Evolutionary conservation across 2,113 vertebrate species (phyloP).

Genomic region (human): DNA sequence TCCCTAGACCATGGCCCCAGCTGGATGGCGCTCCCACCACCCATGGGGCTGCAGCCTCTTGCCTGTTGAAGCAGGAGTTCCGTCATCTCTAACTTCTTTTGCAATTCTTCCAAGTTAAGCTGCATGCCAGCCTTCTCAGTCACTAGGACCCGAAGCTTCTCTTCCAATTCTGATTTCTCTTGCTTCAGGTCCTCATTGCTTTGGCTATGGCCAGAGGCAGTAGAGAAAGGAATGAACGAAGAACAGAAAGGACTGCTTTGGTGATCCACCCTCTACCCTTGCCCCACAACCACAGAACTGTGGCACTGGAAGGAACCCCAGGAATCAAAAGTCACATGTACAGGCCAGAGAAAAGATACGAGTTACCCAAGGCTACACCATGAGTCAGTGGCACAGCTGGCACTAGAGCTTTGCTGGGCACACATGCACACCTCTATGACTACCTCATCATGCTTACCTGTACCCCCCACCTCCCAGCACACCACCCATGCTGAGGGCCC

Average conservation of each 20-base stretch:
- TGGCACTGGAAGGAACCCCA: not conserved
- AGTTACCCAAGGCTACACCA: not conserved
- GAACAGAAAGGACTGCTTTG: not conserved
- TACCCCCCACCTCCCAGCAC: not conserved
- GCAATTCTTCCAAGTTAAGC: constrained; percentile 90
- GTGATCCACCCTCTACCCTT: not conserved
- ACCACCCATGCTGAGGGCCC: not conserved
- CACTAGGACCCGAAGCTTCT: constrained; percentile 87
- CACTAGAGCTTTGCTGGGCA: not conserved
- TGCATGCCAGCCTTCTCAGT: constrained; percentile 87
- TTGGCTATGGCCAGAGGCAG: constrained; percentile 83
- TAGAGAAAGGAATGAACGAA: not conserved
- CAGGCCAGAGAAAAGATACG: not conserved
- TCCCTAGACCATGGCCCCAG: not conserved
- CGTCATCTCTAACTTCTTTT: constrained; percentile 94
- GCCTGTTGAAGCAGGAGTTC: constrained; percentile 97
- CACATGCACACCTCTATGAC: not conserved
- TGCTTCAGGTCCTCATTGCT: constrained; percentile 91
- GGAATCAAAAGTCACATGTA: not conserved
- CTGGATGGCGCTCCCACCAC: accelerated
- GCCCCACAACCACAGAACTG: not conserved
- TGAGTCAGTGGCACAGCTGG: not conserved
- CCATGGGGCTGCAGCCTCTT: not conserved
- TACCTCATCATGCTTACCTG: not conserved
- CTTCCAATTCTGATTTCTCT: constrained; percentile 92